Percentiles rank a stretch among this genome's conserved stretches.
phyloP scores from a whole-genome alignment of 2,113 vertebrate species.

The Ciconia stormi region DNA sequence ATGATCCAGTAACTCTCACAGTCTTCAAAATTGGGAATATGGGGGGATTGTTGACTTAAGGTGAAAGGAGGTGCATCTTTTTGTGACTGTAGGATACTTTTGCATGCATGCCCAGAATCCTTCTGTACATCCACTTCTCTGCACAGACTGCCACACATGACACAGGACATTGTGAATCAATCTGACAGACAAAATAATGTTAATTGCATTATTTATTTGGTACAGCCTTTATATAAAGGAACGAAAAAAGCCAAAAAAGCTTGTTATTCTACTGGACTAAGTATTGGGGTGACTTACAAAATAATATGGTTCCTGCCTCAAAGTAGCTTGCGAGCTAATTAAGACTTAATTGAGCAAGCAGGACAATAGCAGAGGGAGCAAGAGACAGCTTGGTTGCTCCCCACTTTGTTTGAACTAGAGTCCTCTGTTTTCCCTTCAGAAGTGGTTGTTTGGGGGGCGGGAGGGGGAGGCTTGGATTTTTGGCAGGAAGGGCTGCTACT shows the following conservation, averaged over 20 bases:
- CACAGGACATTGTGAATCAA: background rate
- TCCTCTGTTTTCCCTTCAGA: background rate
- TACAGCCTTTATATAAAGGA: background rate
- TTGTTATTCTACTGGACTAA: background rate
- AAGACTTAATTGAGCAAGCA: background rate
- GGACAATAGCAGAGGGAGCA: background rate
- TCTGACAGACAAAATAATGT: background rate
- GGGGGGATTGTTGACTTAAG: background rate
- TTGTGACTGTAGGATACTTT: background rate
- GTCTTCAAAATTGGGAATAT: background rate
- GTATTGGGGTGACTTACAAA: background rate
- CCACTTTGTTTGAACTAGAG: background rate
- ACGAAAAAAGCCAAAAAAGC: accelerated
- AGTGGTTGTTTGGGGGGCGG: accelerated
- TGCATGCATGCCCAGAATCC: background rate
- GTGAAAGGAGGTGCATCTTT: background rate
- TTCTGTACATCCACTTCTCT: background rate
- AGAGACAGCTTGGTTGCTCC: background rate
- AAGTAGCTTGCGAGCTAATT: background rate
- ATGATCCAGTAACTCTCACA: background rate
- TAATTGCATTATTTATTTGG: background rate
- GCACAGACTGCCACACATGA: background rate
- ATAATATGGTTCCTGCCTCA: background rate
- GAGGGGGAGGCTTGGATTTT: accelerated
- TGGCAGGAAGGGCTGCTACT: background rate